Conservation (phyloP, 2,888 invertebrate species). For the Cephus rjabovi region DNA sequence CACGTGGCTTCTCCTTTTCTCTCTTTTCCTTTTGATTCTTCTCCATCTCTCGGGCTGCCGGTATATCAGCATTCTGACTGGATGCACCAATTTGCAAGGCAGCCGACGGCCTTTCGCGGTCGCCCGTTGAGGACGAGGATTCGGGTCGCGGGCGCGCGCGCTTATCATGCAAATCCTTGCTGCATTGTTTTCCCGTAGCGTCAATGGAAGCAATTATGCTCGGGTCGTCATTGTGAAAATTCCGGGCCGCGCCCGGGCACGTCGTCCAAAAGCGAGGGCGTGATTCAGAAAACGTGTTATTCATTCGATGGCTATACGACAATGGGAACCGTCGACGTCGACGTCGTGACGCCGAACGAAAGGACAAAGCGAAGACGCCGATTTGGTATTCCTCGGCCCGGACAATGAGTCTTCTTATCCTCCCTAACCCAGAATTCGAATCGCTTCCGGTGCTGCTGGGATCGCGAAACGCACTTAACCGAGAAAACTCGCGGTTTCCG, state of each 20-base stretch:
- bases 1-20: not conserved
- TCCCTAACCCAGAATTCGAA: constrained; percentile 33
- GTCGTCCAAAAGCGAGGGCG: constrained; percentile 5
- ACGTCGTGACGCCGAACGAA: not conserved
- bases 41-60: not conserved
- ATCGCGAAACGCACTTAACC: constrained; percentile 54
- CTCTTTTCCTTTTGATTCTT: not conserved
- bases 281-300: constrained; percentile 39
- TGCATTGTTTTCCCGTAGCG: constrained; percentile 40
- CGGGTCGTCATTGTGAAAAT: constrained; percentile 19
- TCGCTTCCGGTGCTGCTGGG: constrained; percentile 42
- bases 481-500: constrained; percentile 14
- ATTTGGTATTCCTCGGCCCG: not conserved
- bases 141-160: constrained; percentile 28
- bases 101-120: constrained; percentile 31
- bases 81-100: constrained; percentile 49
- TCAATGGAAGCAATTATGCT: constrained; percentile 23
- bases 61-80: not conserved
- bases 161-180: constrained; percentile 51
- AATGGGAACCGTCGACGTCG: not conserved
- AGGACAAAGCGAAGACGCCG: not conserved
- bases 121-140: constrained; percentile 30
- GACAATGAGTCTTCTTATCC: constrained; percentile 10
- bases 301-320: constrained; percentile 34
- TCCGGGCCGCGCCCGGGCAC: constrained; percentile 18